Evolutionary conservation across 2,113 vertebrate genomes (phyloP).

Genomic region (Fukomys damarensis): DNA sequence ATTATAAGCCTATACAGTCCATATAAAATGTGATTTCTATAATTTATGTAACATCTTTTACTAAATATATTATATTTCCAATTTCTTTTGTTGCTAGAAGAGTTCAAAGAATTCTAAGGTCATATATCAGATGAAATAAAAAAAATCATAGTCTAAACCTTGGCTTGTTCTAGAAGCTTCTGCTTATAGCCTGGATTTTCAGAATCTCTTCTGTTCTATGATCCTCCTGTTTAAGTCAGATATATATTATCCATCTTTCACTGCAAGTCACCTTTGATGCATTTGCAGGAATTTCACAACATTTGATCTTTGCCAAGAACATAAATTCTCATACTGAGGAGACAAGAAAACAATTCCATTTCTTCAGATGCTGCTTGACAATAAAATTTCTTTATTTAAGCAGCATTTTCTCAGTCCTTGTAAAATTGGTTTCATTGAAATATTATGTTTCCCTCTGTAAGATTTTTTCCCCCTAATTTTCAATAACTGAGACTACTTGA

Average conservation of each 20-base stretch:
- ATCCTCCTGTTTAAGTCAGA: background rate
- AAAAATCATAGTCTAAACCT: background rate
- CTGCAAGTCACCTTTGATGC: background rate
- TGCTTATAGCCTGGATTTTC: background rate
- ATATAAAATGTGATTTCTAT: background rate
- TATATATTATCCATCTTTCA: background rate
- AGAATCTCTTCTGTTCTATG: background rate
- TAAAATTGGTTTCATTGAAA: slow-evolving; percentile 21
- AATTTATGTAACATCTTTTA: slow-evolving; percentile 11
- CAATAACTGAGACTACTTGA: background rate
- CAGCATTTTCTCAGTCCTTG: background rate
- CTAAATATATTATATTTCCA: background rate
- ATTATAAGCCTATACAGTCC: background rate
- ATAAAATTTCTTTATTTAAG: slow-evolving; percentile 32
- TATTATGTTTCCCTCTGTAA: slow-evolving; percentile 13
- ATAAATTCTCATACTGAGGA: slow-evolving; percentile 46
- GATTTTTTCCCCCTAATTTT: slow-evolving; percentile 7
- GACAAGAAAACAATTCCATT: background rate
- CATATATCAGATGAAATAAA: background rate
- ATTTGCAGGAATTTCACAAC: slow-evolving; percentile 39
- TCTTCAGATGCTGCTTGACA: background rate
- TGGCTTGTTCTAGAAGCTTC: slow-evolving; percentile 13
- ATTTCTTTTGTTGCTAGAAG: slow-evolving; percentile 20
- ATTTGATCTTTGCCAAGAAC: slow-evolving; percentile 3
- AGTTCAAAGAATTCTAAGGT: background rate